Evolutionary conservation across 2,888 invertebrate genomes (phyloP).

Genomic region (Rotaria sp.): DNA sequence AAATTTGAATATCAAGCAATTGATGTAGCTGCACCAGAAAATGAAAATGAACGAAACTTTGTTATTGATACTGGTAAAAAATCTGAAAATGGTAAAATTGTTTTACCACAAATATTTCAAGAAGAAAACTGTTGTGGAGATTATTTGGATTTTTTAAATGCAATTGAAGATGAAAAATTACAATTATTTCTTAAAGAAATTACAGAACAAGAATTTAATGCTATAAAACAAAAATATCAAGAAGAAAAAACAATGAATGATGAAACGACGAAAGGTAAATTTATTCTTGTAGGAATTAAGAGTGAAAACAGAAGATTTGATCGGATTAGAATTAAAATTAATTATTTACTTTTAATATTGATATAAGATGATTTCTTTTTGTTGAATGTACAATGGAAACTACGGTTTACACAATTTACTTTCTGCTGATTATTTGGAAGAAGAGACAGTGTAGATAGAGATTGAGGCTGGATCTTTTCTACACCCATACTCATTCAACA

Average conservation of each 20-base stretch:
- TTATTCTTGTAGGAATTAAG: no score
- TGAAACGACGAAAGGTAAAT: not conserved
- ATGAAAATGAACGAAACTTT: conserved; percentile 3
- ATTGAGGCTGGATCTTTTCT: no score
- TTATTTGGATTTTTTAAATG: conserved; percentile 14
- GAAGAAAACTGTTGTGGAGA: conserved; percentile 13
- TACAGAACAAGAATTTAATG: not conserved
- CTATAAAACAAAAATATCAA: not conserved
- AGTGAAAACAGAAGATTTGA: no score
- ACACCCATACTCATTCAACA: no score
- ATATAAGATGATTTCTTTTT: no score
- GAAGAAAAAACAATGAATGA: no score
- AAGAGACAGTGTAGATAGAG: no score
- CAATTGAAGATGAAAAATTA: conserved; percentile 18
- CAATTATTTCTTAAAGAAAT: not conserved
- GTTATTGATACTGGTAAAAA: conserved; percentile 10
- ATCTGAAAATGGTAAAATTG: not conserved
- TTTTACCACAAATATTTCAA: conserved; percentile 24
- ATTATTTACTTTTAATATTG: no score
- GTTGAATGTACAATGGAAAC: no score
- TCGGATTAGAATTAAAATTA: no score
- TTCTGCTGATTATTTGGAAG: no score
- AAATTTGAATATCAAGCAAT: not conserved
- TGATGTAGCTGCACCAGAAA: conserved; percentile 6
- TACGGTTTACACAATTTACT: no score